Evolutionary conservation across 2,113 vertebrate genomes (phyloP).

Genomic region (Hemichromis elongatus): DNA sequence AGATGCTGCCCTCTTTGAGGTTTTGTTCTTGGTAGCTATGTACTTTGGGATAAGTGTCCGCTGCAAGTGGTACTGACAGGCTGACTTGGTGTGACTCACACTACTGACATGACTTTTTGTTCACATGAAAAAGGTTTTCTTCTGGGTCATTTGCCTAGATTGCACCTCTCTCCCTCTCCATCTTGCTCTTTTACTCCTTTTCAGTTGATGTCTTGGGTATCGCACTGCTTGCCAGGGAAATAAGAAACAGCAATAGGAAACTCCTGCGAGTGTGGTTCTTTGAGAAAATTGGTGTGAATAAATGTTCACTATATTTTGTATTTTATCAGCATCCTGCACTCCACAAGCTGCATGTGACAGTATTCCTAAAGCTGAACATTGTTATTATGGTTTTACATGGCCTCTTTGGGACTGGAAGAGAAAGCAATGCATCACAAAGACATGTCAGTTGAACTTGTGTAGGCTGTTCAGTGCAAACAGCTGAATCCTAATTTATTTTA

Average conservation of each 20-base stretch:
- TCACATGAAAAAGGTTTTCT: conserved; percentile 36
- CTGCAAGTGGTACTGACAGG: conserved; percentile 38
- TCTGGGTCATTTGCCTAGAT: conserved; percentile 43
- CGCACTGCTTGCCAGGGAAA: conserved; percentile 1
- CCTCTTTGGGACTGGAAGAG: neutral
- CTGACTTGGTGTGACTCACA: conserved; percentile 19
- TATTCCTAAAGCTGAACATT: neutral
- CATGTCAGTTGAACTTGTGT: neutral
- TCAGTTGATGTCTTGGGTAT: conserved; percentile 9
- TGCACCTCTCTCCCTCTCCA: neutral
- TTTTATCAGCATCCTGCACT: neutral
- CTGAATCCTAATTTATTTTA: neutral
- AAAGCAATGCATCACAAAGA: neutral
- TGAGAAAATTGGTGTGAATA: neutral
- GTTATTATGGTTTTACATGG: neutral
- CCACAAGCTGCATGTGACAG: neutral
- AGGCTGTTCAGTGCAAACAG: neutral
- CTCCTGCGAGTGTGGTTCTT: neutral
- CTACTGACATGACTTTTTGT: conserved; percentile 37
- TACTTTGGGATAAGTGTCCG: conserved; percentile 19
- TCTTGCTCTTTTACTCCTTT: neutral
- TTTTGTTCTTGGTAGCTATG: conserved; percentile 18
- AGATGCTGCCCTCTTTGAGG: conserved; percentile 15
- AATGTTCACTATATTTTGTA: neutral
- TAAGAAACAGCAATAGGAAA: neutral